A percentile compares a stretch with the other conserved stretches of the same genome.
phyloP scores from a whole-genome alignment of 2,888 invertebrate species.

The Seladonia tumulorum region DNA sequence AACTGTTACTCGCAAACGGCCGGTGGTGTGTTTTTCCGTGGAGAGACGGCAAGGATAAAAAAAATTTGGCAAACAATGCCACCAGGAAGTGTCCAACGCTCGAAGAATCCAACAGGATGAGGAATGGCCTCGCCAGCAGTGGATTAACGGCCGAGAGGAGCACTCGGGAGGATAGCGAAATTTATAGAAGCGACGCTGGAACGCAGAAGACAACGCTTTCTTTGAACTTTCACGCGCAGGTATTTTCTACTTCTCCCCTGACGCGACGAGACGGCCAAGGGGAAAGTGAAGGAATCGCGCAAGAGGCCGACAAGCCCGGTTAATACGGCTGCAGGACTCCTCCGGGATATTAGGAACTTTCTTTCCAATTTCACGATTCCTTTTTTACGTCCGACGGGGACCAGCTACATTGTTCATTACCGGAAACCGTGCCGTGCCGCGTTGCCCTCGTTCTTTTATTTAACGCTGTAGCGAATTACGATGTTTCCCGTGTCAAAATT shows the following conservation, averaged over 20 bases:
- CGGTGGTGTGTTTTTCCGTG: not conserved
- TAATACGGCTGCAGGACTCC: slow-evolving; percentile 48
- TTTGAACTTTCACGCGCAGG: slow-evolving; percentile 45
- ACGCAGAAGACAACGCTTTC: slow-evolving; percentile 36
- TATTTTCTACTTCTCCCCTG: slow-evolving; percentile 51
- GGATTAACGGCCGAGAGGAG: slow-evolving; percentile 36
- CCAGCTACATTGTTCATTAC: slow-evolving; percentile 48
- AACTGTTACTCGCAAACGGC: not conserved
- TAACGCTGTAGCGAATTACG: slow-evolving; percentile 7
- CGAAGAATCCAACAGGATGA: slow-evolving; percentile 29
- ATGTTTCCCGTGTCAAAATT: not conserved
- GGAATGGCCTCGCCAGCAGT: slow-evolving; percentile 5
- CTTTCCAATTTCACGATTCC: slow-evolving; percentile 61
- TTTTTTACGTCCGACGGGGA: slow-evolving; percentile 47
- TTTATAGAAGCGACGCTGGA: slow-evolving; percentile 36
- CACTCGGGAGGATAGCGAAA: slow-evolving; percentile 41
- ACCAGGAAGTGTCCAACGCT: slow-evolving; percentile 1
- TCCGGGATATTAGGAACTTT: slow-evolving; percentile 55
- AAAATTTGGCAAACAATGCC: not conserved
- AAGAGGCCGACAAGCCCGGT: slow-evolving; percentile 50
- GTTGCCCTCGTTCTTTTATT: slow-evolving; percentile 1
- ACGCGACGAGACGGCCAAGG: not conserved
- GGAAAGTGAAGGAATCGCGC: slow-evolving; percentile 43
- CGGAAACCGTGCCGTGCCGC: not conserved
- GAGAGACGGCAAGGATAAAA: not conserved